Evolutionary conservation across 2,797 vertebrate species (phyloP).

Genomic region (Pantherophis vulpinus): DNA sequence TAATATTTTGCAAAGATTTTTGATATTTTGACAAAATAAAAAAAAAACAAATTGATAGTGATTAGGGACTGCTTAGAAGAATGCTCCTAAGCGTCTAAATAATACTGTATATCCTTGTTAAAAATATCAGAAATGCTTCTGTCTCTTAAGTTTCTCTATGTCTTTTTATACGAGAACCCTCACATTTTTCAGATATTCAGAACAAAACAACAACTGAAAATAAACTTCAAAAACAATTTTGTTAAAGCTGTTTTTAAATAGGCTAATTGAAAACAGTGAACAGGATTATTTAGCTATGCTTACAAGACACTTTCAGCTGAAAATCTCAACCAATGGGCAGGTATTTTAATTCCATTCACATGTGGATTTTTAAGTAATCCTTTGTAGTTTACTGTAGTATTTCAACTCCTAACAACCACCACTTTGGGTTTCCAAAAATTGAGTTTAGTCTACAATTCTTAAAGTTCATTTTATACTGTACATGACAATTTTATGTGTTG

Average conservation of each 20-base stretch:
- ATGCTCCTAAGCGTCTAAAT: not conserved
- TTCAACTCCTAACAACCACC: not conserved
- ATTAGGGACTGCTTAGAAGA: not conserved
- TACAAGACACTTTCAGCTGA: not conserved
- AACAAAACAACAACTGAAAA: not conserved
- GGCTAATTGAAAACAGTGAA: not conserved
- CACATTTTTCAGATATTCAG: not conserved
- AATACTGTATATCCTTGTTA: not conserved
- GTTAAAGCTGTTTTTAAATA: not conserved
- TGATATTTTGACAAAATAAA: conserved; percentile 1
- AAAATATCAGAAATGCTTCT: not conserved
- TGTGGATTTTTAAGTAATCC: not conserved
- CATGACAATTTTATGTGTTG: not conserved
- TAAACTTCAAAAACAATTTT: not conserved
- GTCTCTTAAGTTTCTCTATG: not conserved
- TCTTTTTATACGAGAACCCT: not conserved
- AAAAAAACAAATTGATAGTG: not conserved
- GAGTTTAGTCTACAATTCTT: not conserved
- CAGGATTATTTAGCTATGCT: not conserved
- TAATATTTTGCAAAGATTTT: not conserved
- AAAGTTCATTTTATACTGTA: not conserved
- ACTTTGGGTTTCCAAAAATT: not conserved
- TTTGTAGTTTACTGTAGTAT: not conserved
- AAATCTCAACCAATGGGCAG: not conserved
- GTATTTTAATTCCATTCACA: not conserved